A percentile compares a stretch with the other conserved stretches of the same genome.
phyloP scores from a whole-genome alignment of 2,888 invertebrate genomes.

The Trichogramma dendrolimi region DNA sequence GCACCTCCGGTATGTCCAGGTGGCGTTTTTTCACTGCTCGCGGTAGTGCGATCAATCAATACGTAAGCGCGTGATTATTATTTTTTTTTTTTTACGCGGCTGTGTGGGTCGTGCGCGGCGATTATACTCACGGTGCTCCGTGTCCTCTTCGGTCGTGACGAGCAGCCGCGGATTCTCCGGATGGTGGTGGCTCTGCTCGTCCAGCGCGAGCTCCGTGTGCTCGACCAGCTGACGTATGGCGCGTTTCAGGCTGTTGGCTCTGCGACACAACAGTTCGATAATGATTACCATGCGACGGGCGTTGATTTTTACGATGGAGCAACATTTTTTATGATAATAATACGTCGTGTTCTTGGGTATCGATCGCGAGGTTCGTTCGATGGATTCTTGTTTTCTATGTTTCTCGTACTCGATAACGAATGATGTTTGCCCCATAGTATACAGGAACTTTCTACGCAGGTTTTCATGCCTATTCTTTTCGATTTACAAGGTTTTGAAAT shows the following conservation, averaged over 20 bases:
- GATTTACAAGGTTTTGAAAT: no score
- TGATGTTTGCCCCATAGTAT: no score
- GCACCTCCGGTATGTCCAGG: slow-evolving; percentile 34
- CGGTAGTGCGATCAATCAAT: neutral
- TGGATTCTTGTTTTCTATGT: no score
- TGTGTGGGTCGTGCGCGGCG: slow-evolving; percentile 22
- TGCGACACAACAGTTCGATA: slow-evolving; percentile 49
- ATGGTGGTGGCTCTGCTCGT: slow-evolving; percentile 53
- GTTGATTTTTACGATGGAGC: neutral
- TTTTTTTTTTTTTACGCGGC: neutral
- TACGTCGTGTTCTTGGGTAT: no score
- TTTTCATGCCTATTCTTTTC: no score
- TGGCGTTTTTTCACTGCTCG: slow-evolving; percentile 34
- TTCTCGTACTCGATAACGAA: neutral
- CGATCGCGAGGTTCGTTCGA: no score
- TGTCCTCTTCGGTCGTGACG: slow-evolving; percentile 40
- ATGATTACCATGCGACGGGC: neutral
- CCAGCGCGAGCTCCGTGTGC: slow-evolving; percentile 70
- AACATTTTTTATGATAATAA: neutral
- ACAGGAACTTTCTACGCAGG: no score
- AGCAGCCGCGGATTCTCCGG: slow-evolving; percentile 2
- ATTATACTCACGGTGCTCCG: slow-evolving; percentile 39
- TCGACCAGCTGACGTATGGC: slow-evolving; percentile 77
- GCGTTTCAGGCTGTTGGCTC: slow-evolving; percentile 80
- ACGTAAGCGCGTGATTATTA: neutral